phyloP scores from a whole-genome alignment of 2,797 vertebrate species.

The Columba guinea region DNA sequence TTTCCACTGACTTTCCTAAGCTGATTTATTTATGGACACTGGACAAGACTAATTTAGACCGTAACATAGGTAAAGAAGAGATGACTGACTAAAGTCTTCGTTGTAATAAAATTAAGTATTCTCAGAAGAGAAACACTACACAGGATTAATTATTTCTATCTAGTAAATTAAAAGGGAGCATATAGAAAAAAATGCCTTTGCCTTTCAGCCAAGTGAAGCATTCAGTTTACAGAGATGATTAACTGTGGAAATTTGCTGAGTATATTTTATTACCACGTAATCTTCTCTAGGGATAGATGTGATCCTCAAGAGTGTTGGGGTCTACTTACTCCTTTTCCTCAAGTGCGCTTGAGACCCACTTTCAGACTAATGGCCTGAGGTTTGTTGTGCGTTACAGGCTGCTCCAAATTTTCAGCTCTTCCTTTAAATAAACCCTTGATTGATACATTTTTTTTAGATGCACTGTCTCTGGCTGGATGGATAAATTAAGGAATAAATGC shows the following conservation, averaged over 20 bases:
- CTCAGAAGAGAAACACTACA: not conserved
- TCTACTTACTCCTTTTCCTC: slow-evolving; percentile 41
- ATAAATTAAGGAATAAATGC: not conserved
- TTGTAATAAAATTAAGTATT: slow-evolving; percentile 19
- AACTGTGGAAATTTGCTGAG: slow-evolving; percentile 31
- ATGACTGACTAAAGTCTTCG: not conserved
- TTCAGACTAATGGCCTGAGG: slow-evolving; percentile 20
- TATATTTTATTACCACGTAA: not conserved
- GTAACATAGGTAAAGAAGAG: slow-evolving; percentile 41
- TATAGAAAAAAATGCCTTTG: not conserved
- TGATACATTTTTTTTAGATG: not conserved
- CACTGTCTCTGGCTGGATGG: not conserved
- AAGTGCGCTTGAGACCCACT: slow-evolving; percentile 36
- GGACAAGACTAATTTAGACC: slow-evolving; percentile 39
- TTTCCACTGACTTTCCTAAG: slow-evolving; percentile 54
- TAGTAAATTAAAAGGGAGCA: not conserved
- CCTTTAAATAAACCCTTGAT: not conserved
- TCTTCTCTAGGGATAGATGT: slow-evolving; percentile 24
- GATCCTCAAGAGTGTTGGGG: slow-evolving; percentile 48
- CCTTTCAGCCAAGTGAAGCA: slow-evolving; percentile 26
- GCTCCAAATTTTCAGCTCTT: not conserved
- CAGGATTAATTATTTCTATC: slow-evolving; percentile 29
- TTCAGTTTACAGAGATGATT: slow-evolving; percentile 55
- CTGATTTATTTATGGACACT: slow-evolving; percentile 63
- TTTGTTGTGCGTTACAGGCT: slow-evolving; percentile 32